Evolutionary conservation across 1,140 invertebrate genomes (phyloP), one percentile per base, ranked within the genome.

Genomic region (Drosophila fuyamai): DNA sequence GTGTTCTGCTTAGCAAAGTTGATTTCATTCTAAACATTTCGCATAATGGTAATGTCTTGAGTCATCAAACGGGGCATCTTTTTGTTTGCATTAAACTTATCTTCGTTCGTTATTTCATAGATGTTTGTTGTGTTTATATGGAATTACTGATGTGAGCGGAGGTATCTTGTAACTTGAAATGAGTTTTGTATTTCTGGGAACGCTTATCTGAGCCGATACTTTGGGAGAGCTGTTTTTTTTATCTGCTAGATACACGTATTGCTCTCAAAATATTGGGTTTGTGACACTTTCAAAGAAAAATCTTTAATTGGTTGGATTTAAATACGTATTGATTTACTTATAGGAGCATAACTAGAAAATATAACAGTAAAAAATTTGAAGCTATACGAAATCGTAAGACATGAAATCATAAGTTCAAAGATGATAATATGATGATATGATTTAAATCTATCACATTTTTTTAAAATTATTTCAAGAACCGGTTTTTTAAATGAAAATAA

Each of bases 71-170:
- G 38, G 57, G 23, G 41, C 44, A 8, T 55, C 38, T 53, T 44
- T 44, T 75, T 65, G 59, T 74, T 75, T 43, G 70, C 40, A 48
- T 65, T 55, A 44, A 75, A 55, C 40, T 41, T 60, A 67, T 65
- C 51, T 70, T 27, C 35, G 12, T 10, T 54, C 41, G 8, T 47
- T 70, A 14, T 70, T 27, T 38, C 13, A 16, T n/a, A 4, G 1
- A 12, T 54, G 36, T 38, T 46, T 29, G 10, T 18, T 16, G 14
- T 66, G 50, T 29, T 41, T 74, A 14, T 41, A 41, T 43, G 38
- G 46, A 51, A 41, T 47, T 53, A 14, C 38, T 18, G 41, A 10
- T 56, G 62, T 41, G 23, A 36, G 38, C 13, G 44, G 50, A 38
- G 9, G 27, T 68, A 27, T 71, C 53, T 35, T 35, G 23, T 70